Evolutionary conservation across 2,797 vertebrate genomes (phyloP), one percentile per base, ranked within the genome.

Genomic region (Propithecus deckenii): DNA sequence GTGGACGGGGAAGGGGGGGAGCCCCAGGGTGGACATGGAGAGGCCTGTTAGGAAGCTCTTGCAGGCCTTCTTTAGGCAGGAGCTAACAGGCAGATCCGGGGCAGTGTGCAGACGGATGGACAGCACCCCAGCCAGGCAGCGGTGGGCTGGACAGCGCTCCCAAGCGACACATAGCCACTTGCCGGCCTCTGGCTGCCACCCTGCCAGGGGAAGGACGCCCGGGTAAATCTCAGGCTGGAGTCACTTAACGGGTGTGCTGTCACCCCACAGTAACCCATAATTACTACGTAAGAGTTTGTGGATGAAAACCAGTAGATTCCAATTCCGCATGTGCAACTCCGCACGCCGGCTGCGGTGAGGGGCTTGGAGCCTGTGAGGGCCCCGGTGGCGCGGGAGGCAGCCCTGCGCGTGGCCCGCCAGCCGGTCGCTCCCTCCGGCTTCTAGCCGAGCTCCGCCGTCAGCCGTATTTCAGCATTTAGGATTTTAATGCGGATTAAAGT

Each of bases 241-340:
- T 69, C 38, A 97, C 91, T 97, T 95, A 96, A 96, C 71, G 30
- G 94, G 35, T 0, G 28, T 94, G 84, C 97, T 97, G 98, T 98
- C 98, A 96, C 98, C 96, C 93, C 96, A 15, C 75, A 89, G 74
- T 67, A 94, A 89, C 93, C 95, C 86, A 22, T 96, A 97, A 98
- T 97, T 95, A 97, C 95, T 95, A 74, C 69, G 89, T 96, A 69
- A 72, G 81, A 95, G 95, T 93, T 92, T 90, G 93, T 30, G 52
- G 94, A 83, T 8, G 46, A 72, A 97, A 95, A 92, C 80, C 86
- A 55, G 94, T 96, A 86, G 98, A 97, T 97, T 97, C 98, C 94
- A 94, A 78, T 93, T 79, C 95, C 94, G 89, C 57, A 72, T 95
- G 96, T 96, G 98, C 91, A 97, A 93, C 97, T 98, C 96, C 98